phyloP scores from a whole-genome alignment of 2,113 vertebrate genomes.

The Lepus americanus region DNA sequence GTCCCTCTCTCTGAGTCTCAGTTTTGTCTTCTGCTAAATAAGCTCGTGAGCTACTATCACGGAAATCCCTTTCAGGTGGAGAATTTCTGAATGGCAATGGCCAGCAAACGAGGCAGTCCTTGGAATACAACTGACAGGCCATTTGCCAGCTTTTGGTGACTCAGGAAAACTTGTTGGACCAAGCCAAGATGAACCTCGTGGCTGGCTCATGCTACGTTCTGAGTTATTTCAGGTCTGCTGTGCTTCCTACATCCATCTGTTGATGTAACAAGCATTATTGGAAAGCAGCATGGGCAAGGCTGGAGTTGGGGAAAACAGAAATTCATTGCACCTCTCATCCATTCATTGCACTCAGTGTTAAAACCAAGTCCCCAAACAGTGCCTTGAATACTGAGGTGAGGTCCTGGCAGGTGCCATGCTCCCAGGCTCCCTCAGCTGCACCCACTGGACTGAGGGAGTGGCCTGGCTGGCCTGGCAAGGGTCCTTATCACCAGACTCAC shows the following conservation, averaged over 20 bases:
- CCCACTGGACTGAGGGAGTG: too few species aligned
- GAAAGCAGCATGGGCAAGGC: neutral
- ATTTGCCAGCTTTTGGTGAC: slow-evolving; percentile 37
- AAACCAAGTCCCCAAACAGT: too few species aligned
- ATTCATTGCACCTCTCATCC: neutral
- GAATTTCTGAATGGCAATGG: neutral
- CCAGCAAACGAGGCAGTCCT: neutral
- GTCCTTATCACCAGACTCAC: too few species aligned
- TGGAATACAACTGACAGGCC: neutral
- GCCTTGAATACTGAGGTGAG: too few species aligned
- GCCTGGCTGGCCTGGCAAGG: too few species aligned
- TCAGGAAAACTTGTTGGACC: neutral
- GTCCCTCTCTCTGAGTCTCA: slow-evolving; percentile 1
- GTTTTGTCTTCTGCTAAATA: neutral
- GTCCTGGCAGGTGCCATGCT: too few species aligned
- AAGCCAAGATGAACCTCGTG: neutral
- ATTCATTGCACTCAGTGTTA: too few species aligned
- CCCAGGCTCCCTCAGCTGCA: too few species aligned
- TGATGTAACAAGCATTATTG: neutral
- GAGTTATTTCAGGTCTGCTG: neutral
- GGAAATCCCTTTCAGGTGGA: neutral
- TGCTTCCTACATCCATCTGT: neutral
- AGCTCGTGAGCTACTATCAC: neutral
- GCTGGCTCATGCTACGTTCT: neutral
- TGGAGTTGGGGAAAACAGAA: neutral